Conservation (phyloP, 2,113 vertebrate species). For the Ardeotis arabs region DNA sequence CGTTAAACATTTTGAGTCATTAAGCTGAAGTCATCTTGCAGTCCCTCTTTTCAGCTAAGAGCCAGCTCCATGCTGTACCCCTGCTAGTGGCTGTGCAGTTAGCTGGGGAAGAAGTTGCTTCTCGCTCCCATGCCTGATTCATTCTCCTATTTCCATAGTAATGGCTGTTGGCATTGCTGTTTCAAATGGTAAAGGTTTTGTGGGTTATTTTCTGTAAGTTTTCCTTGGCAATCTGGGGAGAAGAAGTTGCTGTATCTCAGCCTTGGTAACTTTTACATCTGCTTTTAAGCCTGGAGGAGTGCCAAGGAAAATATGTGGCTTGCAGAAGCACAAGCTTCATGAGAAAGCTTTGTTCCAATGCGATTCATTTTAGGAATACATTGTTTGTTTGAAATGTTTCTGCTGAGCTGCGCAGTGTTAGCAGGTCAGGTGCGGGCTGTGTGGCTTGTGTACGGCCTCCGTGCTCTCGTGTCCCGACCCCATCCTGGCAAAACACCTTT, state of each 20-base stretch:
- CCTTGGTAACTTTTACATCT: conserved; percentile 20
- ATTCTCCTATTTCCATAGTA: neutral
- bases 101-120: neutral
- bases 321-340: conserved; percentile 19
- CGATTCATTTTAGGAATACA: neutral
- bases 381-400: neutral
- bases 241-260: neutral
- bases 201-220: neutral
- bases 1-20: fast-evolving
- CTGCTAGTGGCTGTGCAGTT: neutral
- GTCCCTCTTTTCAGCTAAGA: neutral
- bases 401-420: conserved; percentile 16
- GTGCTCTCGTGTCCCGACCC: neutral
- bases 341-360: neutral
- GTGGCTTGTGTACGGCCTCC: neutral
- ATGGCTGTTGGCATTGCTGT: neutral
- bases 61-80: neutral
- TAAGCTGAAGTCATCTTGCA: fast-evolving
- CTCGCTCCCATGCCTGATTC: neutral
- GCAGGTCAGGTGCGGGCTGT: neutral
- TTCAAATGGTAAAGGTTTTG: neutral
- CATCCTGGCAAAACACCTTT: neutral
- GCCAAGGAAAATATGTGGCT: conserved; percentile 14
- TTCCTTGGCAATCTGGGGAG: neutral
- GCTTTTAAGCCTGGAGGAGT: conserved; percentile 36